Conservation (phyloP, 2,888 invertebrate genomes). For the Lithophane socia region DNA sequence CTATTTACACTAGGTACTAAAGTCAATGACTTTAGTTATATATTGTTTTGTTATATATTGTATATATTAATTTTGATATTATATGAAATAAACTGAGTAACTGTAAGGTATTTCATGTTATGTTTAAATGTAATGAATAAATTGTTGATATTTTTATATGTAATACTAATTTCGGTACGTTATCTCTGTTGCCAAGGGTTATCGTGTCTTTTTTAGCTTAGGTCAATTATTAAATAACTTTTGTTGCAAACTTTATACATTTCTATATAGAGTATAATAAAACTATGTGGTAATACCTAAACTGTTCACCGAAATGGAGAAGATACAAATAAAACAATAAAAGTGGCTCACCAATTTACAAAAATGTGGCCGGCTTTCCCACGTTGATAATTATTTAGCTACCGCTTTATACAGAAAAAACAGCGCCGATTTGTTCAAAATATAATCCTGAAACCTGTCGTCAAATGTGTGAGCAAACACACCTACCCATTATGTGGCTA, state of each 20-base stretch:
- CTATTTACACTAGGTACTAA: too few species aligned
- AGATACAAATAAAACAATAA: not conserved
- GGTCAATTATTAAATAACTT: not conserved
- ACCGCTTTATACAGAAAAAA: constrained; percentile 20
- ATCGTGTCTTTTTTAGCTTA: not conserved
- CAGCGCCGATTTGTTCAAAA: constrained; percentile 3
- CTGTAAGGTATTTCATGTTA: too few species aligned
- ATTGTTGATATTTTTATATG: too few species aligned
- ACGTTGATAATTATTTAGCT: constrained; percentile 3
- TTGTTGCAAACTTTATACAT: not conserved
- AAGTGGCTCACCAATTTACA: not conserved
- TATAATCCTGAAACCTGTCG: constrained; percentile 8
- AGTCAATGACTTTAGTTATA: too few species aligned
- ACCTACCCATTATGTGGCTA: constrained; percentile 37
- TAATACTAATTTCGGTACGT: not conserved
- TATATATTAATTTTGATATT: too few species aligned
- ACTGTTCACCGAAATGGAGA: not conserved
- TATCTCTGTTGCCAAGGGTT: not conserved
- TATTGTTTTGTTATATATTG: too few species aligned
- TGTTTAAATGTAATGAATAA: too few species aligned
- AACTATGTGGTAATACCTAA: not conserved
- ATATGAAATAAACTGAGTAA: too few species aligned
- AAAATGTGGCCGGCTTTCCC: not conserved
- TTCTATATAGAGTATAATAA: not conserved
- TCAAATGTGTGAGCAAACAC: constrained; percentile 44